These are phyloP conservation scores for Dicaeum eximium DNA, from an alignment of 2,113 vertebrate genomes.

Conservation along the genomic window DNA sequence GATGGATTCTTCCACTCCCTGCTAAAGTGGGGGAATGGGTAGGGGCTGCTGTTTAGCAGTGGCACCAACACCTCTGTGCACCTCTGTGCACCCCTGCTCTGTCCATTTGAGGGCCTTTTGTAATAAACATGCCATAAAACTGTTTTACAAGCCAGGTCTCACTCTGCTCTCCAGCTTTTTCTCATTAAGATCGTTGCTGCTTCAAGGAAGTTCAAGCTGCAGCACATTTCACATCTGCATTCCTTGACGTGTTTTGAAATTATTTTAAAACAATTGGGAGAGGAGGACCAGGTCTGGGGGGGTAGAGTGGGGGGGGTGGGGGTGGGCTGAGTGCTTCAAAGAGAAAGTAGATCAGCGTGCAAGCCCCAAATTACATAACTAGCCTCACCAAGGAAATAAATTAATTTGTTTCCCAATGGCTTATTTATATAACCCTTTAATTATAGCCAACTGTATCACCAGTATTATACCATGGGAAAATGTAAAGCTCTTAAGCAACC, in stretches of 20 bases:
- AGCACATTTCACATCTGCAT: constrained; percentile 19
- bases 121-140: constrained; percentile 40
- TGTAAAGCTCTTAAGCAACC: constrained; percentile 73
- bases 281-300: neutral
- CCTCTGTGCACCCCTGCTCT: neutral
- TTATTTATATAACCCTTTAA: constrained; percentile 80
- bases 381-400: constrained; percentile 56
- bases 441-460: constrained; percentile 73
- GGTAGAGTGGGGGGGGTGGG: no score
- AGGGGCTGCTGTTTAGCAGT: neutral
- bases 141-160: constrained; percentile 55
- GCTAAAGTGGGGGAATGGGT: neutral
- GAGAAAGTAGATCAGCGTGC: neutral
- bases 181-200: constrained; percentile 32
- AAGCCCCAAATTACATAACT: constrained; percentile 41
- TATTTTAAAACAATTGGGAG: constrained; percentile 17
- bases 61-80: neutral
- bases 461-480: constrained; percentile 77
- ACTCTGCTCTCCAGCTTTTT: constrained; percentile 47
- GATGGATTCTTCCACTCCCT: neutral
- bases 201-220: constrained; percentile 29
- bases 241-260: constrained; percentile 46
- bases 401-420: constrained; percentile 73
- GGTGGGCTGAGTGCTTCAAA: neutral
- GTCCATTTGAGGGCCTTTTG: neutral